Percentiles rank a stretch among this genome's conserved stretches.
phyloP scores from a whole-genome alignment of 2,113 vertebrate genomes.

The Furnarius figulus region DNA sequence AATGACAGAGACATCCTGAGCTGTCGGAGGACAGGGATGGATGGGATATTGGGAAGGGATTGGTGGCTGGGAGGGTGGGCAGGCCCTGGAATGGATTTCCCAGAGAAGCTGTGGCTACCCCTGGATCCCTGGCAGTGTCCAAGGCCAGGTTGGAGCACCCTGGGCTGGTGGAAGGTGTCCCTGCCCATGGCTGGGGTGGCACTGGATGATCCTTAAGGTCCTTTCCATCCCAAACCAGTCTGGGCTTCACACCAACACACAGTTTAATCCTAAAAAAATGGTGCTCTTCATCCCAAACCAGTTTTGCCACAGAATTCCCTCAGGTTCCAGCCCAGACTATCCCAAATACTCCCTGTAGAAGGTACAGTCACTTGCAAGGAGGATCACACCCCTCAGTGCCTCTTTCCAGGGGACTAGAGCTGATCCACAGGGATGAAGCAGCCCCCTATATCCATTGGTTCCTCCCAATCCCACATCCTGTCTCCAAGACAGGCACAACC shows the following conservation, averaged over 20 bases:
- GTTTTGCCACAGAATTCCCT: neutral
- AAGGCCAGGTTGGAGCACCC: neutral
- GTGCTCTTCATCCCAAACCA: neutral
- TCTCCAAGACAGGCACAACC: neutral
- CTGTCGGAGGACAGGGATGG: neutral
- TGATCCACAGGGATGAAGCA: neutral
- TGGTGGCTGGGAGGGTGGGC: accelerated
- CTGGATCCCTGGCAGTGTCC: neutral
- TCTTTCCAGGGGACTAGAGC: accelerated
- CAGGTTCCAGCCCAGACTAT: neutral
- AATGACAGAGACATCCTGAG: neutral
- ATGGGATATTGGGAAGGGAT: neutral
- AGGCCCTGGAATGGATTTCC: accelerated
- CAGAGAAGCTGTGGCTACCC: neutral
- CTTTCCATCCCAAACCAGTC: neutral
- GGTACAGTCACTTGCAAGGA: accelerated
- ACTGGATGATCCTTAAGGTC: neutral
- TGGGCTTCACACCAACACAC: neutral
- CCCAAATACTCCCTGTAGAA: accelerated
- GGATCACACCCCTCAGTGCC: neutral
- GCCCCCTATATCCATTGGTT: accelerated
- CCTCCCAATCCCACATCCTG: neutral
- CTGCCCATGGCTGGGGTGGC: neutral
- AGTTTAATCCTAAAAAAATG: accelerated
- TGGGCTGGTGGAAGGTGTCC: neutral